Conservation (phyloP, 2,113 vertebrate species). For the Falco punctatus region DNA sequence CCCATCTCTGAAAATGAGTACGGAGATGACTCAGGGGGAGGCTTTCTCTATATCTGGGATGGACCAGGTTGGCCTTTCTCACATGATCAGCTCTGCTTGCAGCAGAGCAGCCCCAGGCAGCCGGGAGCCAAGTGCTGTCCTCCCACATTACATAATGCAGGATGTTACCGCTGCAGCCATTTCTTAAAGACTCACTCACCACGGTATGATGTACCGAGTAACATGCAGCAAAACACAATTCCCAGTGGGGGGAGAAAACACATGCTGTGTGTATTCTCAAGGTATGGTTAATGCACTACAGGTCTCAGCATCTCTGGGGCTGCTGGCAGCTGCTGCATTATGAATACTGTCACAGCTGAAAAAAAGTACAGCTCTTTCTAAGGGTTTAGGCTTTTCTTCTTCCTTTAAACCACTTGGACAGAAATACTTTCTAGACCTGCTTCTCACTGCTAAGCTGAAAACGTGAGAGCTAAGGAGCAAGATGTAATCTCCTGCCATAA, state of each 20-base stretch:
- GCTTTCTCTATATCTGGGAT: not conserved
- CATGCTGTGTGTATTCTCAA: not conserved
- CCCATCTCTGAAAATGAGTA: not conserved
- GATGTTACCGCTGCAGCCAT: conserved; percentile 25
- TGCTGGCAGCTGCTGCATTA: conserved; percentile 21
- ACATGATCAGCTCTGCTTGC: not conserved
- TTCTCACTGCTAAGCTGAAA: not conserved
- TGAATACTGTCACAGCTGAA: not conserved
- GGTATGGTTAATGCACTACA: conserved; percentile 32
- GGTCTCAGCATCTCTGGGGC: conserved; percentile 8
- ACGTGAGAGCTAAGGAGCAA: not conserved
- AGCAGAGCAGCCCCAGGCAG: not conserved
- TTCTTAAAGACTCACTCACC: not conserved
- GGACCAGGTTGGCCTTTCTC: not conserved
- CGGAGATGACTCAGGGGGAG: not conserved
- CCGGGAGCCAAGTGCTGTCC: not conserved
- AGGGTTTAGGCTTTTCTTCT: not conserved
- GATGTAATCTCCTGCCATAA: not conserved
- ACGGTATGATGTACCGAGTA: not conserved
- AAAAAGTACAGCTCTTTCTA: not conserved
- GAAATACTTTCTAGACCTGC: not conserved
- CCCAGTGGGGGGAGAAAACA: not conserved
- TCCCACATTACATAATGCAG: conserved; percentile 10
- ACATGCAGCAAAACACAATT: not conserved
- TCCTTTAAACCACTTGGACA: not conserved